Conservation (phyloP, 2,113 vertebrate genomes). For the Alouatta palliata region DNA sequence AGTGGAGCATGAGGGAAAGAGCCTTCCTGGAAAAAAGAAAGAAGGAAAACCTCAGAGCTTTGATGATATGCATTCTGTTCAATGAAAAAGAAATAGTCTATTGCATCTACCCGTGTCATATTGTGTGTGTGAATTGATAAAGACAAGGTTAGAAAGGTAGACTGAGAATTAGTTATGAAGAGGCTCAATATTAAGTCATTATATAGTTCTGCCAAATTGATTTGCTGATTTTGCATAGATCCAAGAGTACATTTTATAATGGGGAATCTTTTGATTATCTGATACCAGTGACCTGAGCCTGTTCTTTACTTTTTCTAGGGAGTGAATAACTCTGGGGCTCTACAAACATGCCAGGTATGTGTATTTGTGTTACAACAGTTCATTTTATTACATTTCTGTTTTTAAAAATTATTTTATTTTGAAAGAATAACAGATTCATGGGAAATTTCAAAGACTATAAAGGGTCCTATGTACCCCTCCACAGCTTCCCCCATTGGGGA, state of each 20-base stretch:
- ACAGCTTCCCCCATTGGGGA: neutral
- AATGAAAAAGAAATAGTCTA: neutral
- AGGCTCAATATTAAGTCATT: neutral
- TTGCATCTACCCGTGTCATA: neutral
- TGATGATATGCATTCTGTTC: neutral
- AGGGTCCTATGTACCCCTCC: neutral
- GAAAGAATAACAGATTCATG: neutral
- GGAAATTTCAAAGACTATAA: neutral
- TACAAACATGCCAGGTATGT: neutral
- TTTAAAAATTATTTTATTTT: neutral
- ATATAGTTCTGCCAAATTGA: conserved; percentile 28
- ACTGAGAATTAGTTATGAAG: conserved; percentile 22
- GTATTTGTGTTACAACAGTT: neutral
- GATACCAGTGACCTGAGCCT: neutral
- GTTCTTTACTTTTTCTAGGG: conserved; percentile 8
- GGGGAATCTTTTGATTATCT: neutral
- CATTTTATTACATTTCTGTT: neutral
- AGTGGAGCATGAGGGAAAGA: neutral
- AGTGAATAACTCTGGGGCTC: neutral
- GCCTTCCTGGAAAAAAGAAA: neutral
- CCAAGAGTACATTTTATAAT: neutral
- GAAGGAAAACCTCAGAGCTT: neutral
- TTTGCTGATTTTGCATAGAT: conserved; percentile 51
- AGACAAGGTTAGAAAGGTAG: neutral
- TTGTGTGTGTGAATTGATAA: neutral